phyloP scores from a whole-genome alignment of 2,113 vertebrate species.

The Oryzias woworae region DNA sequence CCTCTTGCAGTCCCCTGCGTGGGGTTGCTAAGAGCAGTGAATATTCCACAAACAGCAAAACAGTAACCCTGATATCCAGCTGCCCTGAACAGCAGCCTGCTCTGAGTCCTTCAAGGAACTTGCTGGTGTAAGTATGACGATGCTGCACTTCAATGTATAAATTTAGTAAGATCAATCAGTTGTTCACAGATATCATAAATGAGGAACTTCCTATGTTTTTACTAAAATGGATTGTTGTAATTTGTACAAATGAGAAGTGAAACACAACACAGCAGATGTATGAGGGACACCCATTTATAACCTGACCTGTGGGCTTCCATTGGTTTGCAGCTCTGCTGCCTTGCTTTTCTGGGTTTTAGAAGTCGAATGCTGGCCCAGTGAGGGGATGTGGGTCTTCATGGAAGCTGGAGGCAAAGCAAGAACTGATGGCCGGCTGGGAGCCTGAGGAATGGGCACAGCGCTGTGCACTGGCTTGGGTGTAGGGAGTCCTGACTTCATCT shows the following conservation, averaged over 20 bases:
- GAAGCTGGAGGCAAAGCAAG: conserved; percentile 79
- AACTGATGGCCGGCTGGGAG: conserved; percentile 78
- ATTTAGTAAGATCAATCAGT: conserved; percentile 2
- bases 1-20: conserved; percentile 42
- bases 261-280: not conserved
- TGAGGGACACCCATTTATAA: conserved; percentile 4
- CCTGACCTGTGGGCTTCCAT: conserved; percentile 89
- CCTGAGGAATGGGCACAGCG: conserved; percentile 89
- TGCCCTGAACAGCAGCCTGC: conserved; percentile 36
- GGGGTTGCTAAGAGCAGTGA: conserved; percentile 67
- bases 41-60: conserved; percentile 64
- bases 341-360: conserved; percentile 71
- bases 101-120: conserved; percentile 31
- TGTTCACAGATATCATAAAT: not conserved
- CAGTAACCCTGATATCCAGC: conserved; percentile 46
- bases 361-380: conserved; percentile 28
- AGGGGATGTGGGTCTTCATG: conserved; percentile 77
- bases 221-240: not conserved
- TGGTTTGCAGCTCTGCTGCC: conserved; percentile 70
- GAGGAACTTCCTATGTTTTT: not conserved
- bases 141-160: not conserved
- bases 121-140: not conserved
- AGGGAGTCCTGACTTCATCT: conserved; percentile 98
- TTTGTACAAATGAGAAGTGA: not conserved
- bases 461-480: conserved; percentile 95